Evolutionary conservation across 2,113 vertebrate genomes (phyloP).

Genomic region (Albula goreensis): DNA sequence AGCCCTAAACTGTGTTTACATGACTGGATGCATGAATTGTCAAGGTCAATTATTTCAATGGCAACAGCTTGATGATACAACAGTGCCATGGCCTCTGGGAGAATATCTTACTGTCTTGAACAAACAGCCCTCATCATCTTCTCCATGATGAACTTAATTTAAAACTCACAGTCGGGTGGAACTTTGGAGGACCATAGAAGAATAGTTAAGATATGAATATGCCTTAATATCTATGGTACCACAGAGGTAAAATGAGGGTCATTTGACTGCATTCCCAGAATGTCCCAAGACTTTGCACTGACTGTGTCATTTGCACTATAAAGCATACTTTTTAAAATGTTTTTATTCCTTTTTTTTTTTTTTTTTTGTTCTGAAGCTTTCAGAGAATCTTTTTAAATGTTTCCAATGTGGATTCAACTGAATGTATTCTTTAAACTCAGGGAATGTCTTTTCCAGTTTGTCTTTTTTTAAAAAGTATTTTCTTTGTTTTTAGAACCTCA

Average conservation of each 20-base stretch:
- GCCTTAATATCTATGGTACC: neutral
- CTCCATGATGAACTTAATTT: neutral
- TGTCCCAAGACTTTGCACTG: neutral
- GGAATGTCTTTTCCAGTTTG: neutral
- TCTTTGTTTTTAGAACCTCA: neutral
- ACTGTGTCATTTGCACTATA: conserved; percentile 24
- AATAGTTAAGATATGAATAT: neutral
- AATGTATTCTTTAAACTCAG: neutral
- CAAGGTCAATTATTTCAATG: neutral
- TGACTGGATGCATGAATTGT: neutral
- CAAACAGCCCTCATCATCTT: neutral
- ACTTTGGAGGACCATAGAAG: neutral
- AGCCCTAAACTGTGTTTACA: neutral
- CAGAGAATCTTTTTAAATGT: conserved; percentile 8
- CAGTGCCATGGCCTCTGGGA: neutral
- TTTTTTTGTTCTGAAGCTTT: neutral
- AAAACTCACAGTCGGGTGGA: neutral
- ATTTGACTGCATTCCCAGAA: neutral
- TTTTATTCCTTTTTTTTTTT: too few species aligned
- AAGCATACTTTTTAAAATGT: neutral
- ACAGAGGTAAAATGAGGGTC: neutral
- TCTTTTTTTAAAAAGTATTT: neutral
- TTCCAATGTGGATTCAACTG: neutral
- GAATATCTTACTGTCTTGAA: neutral
- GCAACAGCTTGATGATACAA: neutral